Percentiles rank a stretch among this genome's conserved stretches.
These are phyloP conservation scores for Campylomormyrus tamandua DNA, from an alignment of 2,113 vertebrate genomes.

Conservation along the genomic window DNA sequence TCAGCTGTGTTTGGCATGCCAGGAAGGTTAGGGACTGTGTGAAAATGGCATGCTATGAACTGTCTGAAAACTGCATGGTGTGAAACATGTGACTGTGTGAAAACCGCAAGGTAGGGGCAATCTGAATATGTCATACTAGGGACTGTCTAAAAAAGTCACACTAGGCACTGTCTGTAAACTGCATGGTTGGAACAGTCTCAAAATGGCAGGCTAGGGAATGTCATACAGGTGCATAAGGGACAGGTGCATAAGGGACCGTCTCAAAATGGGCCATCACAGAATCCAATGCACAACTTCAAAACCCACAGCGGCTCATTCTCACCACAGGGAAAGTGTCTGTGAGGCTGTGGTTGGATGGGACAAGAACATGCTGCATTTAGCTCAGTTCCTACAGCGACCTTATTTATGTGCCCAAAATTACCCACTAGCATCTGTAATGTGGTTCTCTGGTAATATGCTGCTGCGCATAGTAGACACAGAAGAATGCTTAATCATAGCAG, in stretches of 20 bases:
- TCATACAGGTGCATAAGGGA: not conserved
- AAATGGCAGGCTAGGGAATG: not conserved
- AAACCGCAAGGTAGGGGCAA: not conserved
- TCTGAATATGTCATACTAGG: not conserved
- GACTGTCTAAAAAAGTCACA: not conserved
- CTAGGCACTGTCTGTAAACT: not conserved
- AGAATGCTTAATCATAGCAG: constrained; percentile 11
- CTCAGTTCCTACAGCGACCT: constrained; percentile 38
- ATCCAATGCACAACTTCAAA: not conserved
- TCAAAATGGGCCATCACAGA: not conserved
- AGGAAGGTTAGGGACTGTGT: not conserved
- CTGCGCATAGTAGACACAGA: constrained; percentile 12
- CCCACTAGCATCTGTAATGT: constrained; percentile 47
- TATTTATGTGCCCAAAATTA: constrained; percentile 45
- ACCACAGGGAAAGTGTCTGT: not conserved
- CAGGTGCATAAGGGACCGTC: not conserved
- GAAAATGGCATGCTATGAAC: not conserved
- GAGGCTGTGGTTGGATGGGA: constrained; percentile 1
- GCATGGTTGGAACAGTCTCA: not conserved
- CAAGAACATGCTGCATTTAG: constrained; percentile 22
- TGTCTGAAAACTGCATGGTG: not conserved
- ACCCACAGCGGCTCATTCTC: not conserved
- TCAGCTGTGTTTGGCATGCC: not conserved
- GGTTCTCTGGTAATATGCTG: constrained; percentile 31
- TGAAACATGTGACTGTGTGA: not conserved